Conservation (phyloP, 2,888 invertebrate genomes). For the Axea sp. region DNA sequence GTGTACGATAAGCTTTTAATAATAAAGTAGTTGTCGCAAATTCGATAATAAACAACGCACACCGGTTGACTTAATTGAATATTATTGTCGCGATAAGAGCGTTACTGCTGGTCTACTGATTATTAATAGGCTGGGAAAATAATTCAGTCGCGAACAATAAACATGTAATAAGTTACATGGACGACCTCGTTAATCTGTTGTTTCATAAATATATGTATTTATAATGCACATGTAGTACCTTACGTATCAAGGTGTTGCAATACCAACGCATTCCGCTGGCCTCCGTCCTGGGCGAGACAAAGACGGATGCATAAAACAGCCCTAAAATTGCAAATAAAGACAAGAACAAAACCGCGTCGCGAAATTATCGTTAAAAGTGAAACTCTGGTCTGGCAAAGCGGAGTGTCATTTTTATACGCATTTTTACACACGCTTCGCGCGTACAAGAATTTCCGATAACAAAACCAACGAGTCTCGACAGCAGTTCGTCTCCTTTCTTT, state of each 20-base stretch:
- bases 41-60: constrained; percentile 41
- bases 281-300: too few species aligned
- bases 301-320: too few species aligned
- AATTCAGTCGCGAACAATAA: constrained; percentile 55
- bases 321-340: too few species aligned
- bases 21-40: constrained; percentile 38
- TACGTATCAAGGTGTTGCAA: constrained; percentile 19
- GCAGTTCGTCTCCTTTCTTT: too few species aligned
- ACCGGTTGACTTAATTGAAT: constrained; percentile 55
- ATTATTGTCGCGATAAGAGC: constrained; percentile 45
- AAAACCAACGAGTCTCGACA: too few species aligned
- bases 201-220: constrained; percentile 16
- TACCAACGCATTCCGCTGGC: too few species aligned
- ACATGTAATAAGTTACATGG: constrained; percentile 29
- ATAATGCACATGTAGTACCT: constrained; percentile 1
- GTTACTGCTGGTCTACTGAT: constrained; percentile 11
- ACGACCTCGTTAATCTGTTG: constrained; percentile 16
- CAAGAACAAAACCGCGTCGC: too few species aligned
- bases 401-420: too few species aligned
- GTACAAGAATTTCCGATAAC: too few species aligned
- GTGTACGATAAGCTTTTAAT: constrained; percentile 18
- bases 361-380: too few species aligned
- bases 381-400: too few species aligned
- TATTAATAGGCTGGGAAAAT: constrained; percentile 62
- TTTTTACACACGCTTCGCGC: too few species aligned